Base-by-base conservation (phyloP, 2,797 vertebrate species). In the Geotrypetes seraphini region DNA sequence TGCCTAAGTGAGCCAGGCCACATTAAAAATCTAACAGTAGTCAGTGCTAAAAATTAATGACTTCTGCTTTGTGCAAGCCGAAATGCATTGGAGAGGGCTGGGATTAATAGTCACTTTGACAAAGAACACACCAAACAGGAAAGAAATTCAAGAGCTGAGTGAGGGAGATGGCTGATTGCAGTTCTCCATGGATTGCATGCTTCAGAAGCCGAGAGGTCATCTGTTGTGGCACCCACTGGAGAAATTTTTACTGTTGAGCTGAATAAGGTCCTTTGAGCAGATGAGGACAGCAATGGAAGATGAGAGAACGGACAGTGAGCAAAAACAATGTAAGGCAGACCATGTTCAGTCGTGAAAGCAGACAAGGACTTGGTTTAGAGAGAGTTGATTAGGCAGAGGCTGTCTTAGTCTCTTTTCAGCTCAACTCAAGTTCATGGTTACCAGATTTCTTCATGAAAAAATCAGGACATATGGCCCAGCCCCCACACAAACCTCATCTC, bases 41-140 rank as follows among this genome's bases (percentile, higher is more conserved):
- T 81, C 80, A 75, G 76, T 84, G 80, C 82, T 86, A 86, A 86
- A 84, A 85, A 83, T 82, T 85, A 86, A 86, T 86, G 83, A 80
- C 81, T 85, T 86, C 82, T 81, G 81, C 79, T 85, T 84, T 83
- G 77, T 84, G 78, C 80, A 82, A 85, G 83, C 77, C 78, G 69
- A 75, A 38, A 30, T 66, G 71, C 60, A 29, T 40, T 60, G 66
- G 20, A 28, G 37, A 47, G 63, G 50, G 39, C 30, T 16, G 49
- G 75, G 77, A 81, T 81, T 84, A 78, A 78, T 81, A 78, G 76
- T 67, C 62, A 74, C 70, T 70, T 35, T 62, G 62, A 81, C 75
- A 76, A 71, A 83, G 77, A 81, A 83, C 74, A 84, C 69, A 74
- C 31, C 39, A 60, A 72, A 77, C 73, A 74, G 74, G 63, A 78